Evolutionary conservation across 1,140 invertebrate species (phyloP), one percentile per base, ranked within the genome.

Genomic region (Danaus melanippus): DNA sequence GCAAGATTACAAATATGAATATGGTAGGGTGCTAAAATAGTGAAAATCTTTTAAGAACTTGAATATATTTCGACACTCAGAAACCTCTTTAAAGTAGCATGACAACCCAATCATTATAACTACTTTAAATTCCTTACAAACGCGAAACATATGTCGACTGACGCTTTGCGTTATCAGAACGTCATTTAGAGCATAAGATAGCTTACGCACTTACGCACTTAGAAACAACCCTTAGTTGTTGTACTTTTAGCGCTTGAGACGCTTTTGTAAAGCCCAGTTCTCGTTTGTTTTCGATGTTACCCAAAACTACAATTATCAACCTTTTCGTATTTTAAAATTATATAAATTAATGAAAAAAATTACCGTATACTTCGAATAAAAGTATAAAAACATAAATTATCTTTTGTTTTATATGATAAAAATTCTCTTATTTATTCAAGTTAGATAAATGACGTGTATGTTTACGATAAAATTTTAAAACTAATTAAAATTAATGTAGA

Each of bases 121-220:
- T 74, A 74, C 74, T 79, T 71, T 68, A 71, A 70, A 75, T 79
- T 77, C 64, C 67, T 66, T 53, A 62, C 56, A 64, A 73, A 74
- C 62, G 67, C 66, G 59, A 64, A 76, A 78, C 77, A 81, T 64
- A 74, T 81, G 78, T 77, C 66, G 63, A 61, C 66, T 56, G 63
- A 50, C 65, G 66, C 64, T 57, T 61, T 56, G 40, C 41, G 52
- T 73, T 76, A 74, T 75, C 68, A 69, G 46, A 50, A 58, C 69
- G 64, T 75, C 67, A 69, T 67, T 57, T 74, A 68, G 57, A 64
- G 59, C 51, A 61, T 50, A 9, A 67, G 71, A 79, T 77, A 69
- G 64, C 56, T 53, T 32, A 39, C 57, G 52, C 58, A 69, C 64
- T 76, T 66, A 69, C 52, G 58, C 60, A 50, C 56, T 58, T 43